phyloP scores from a whole-genome alignment of 2,113 vertebrate genomes.

The Columba janthina region DNA sequence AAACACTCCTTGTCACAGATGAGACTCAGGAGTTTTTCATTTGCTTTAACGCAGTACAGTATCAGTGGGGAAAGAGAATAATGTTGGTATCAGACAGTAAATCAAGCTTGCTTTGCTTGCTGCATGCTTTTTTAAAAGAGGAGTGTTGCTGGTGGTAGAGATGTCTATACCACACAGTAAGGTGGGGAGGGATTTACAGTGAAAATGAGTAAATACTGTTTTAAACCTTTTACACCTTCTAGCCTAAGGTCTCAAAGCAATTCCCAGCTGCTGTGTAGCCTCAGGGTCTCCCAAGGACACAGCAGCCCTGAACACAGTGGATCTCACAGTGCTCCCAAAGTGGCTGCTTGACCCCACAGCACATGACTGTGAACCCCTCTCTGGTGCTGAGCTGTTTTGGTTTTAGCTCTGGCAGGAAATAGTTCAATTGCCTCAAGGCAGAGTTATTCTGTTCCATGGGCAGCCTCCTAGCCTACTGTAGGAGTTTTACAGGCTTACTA shows the following conservation, averaged over 20 bases:
- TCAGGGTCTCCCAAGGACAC: fast-evolving
- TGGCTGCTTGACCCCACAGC: not conserved
- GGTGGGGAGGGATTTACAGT: not conserved
- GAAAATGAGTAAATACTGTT: fast-evolving
- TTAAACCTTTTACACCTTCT: not conserved
- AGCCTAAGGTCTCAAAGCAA: fast-evolving
- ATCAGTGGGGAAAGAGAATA: not conserved
- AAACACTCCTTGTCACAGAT: not conserved
- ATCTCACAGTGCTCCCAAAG: fast-evolving
- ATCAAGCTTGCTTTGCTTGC: not conserved
- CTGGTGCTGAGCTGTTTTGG: fast-evolving
- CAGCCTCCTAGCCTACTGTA: not conserved
- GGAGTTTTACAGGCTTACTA: not conserved
- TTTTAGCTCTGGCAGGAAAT: not conserved
- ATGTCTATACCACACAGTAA: not conserved
- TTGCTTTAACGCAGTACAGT: not conserved
- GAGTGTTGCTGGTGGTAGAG: not conserved
- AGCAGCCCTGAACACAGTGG: fast-evolving
- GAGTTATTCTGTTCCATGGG: not conserved
- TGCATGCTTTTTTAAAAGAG: not conserved
- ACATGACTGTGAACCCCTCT: not conserved
- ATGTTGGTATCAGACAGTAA: not conserved
- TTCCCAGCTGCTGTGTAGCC: not conserved
- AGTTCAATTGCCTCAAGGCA: not conserved
- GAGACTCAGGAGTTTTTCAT: not conserved